Evolutionary conservation across 1,140 invertebrate species (phyloP).

Genomic region (Psilanteris sp.): DNA sequence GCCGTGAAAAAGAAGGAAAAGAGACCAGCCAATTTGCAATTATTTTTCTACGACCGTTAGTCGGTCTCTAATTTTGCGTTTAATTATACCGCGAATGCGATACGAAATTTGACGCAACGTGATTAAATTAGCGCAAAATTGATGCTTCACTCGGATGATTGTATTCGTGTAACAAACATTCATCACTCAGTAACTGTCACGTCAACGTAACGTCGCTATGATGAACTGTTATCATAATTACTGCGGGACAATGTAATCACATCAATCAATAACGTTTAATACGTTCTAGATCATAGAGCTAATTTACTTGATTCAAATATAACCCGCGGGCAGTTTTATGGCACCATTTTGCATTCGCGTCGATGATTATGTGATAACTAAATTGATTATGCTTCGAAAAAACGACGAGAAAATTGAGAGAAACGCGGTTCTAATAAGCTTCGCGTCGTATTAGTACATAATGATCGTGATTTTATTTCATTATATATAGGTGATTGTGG

Average conservation of each 20-base stretch:
- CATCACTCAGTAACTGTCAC: slow-evolving; percentile 53
- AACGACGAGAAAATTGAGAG: background rate
- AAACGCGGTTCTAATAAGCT: background rate
- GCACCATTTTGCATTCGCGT: background rate
- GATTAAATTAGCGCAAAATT: slow-evolving; percentile 56
- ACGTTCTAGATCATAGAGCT: slow-evolving; percentile 24
- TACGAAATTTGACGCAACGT: slow-evolving; percentile 31
- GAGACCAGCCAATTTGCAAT: no score
- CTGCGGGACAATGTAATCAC: slow-evolving; percentile 41
- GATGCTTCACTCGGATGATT: slow-evolving; percentile 49
- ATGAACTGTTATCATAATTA: slow-evolving; percentile 58
- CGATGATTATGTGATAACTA: background rate
- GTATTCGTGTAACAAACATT: slow-evolving; percentile 54
- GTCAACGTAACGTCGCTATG: slow-evolving; percentile 50
- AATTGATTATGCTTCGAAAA: background rate
- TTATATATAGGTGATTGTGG: no score
- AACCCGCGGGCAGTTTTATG: background rate
- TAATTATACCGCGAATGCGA: slow-evolving; percentile 25
- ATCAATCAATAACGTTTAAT: slow-evolving; percentile 56
- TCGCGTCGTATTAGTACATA: no score
- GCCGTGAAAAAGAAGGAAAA: no score
- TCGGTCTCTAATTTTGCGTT: no score
- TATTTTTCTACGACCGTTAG: no score
- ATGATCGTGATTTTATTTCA: no score
- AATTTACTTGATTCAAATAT: slow-evolving; percentile 30